Evolutionary conservation across 2,113 vertebrate species (phyloP).

Genomic region (Dasyurus viverrinus): DNA sequence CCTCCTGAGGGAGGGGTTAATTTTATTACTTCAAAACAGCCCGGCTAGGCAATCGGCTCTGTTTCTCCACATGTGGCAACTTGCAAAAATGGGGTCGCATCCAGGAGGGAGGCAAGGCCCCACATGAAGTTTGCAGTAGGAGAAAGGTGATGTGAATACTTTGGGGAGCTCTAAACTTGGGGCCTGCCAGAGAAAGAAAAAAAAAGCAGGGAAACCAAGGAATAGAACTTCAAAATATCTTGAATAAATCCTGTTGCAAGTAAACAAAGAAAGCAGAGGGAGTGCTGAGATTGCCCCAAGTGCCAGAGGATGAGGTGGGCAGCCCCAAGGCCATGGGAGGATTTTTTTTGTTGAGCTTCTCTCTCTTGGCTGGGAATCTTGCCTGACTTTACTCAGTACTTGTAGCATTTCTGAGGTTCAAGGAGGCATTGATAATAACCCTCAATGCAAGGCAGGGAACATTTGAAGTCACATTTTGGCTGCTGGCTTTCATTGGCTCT

Average conservation of each 20-base stretch:
- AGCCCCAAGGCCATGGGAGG: not conserved
- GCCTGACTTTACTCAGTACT: conserved; percentile 41
- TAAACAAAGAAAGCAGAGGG: not conserved
- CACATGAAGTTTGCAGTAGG: conserved; percentile 41
- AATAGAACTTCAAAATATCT: not conserved
- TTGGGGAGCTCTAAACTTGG: conserved; percentile 33
- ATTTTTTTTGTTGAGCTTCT: conserved; percentile 34
- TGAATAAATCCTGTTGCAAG: conserved; percentile 11
- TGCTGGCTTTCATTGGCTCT: conserved; percentile 54
- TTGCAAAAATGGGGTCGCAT: conserved; percentile 54
- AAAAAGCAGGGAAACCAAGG: not conserved
- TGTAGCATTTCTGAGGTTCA: conserved; percentile 26
- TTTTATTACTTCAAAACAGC: conserved; percentile 66
- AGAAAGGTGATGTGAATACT: not conserved
- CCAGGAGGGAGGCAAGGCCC: conserved; percentile 29
- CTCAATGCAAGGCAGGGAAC: not conserved
- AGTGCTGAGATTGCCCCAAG: not conserved
- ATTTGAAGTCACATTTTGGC: conserved; percentile 28
- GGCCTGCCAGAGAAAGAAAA: not conserved
- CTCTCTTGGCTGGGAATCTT: conserved; percentile 18
- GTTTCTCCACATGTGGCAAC: conserved; percentile 48
- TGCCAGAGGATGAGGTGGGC: not conserved
- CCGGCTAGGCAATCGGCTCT: conserved; percentile 44
- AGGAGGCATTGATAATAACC: not conserved
- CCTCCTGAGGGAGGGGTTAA: conserved; percentile 33